Base-by-base conservation (phyloP, 2,888 invertebrate genomes). In the Brachylomia viminalis region DNA sequence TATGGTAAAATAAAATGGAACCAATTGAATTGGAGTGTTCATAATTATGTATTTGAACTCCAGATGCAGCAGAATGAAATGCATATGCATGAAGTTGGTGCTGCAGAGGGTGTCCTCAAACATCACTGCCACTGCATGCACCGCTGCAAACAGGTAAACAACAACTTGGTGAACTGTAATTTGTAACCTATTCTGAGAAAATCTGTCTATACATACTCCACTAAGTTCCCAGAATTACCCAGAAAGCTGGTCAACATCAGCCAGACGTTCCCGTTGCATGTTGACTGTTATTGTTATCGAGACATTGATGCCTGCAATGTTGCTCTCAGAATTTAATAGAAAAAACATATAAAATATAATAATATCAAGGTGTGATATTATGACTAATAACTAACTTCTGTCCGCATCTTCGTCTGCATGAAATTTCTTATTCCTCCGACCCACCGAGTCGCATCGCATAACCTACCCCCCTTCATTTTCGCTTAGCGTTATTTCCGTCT, bases 111-210 rank as follows among this genome's bases (percentile, higher is more conserved):
- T 2, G 83, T 94, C 3, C 86, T 96, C 20, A 92, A 91, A 74
- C 95, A 96, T 80, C 96, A 97, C 81, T 96, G 96, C 79, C 94
- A 95, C 7, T 96, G 96, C 78, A 95, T 96, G 96, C 95, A 96
- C 70, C 94, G 92, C 47, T 96, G 95, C 86, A 94, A 95, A 88
- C 95, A 96, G 94, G 96, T 95, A 89, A 67, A n/a, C 0, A n/a
- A 38, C 7, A 52, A 54, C 17, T 17, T 1, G 17, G 20, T 20
- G 7, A 30, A 27, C 20, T 11, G 11, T 45, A 27, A 64, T 27
- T 20, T n/a, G 27, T 27, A 20, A 65, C 3, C 11, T 65, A 13
- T 23, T 66, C 23, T 47, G 10, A 30, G 47, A 27, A 69, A 10
- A 23, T 30, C 8, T 30, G 13, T 45, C 23, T 56, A 7, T 10